Conservation (phyloP, 2,888 invertebrate genomes). For the Lasioglossum zephyrum region DNA sequence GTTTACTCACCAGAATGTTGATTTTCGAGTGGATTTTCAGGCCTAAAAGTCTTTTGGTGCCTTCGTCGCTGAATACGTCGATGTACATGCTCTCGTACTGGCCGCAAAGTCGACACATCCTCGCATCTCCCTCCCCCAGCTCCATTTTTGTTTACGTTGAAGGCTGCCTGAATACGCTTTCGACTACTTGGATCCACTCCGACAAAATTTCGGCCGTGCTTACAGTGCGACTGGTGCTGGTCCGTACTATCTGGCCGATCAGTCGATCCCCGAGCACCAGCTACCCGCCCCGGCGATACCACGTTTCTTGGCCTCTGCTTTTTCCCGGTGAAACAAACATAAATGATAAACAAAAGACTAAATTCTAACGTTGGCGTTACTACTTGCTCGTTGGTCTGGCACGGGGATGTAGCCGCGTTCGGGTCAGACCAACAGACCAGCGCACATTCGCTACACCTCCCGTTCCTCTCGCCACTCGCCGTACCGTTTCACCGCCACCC, state of each 20-base stretch:
- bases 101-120: constrained; percentile 82
- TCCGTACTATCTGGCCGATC: constrained; percentile 28
- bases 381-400: constrained; percentile 62
- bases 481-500: background rate
- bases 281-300: constrained; percentile 14
- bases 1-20: constrained; percentile 81
- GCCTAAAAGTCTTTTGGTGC: constrained; percentile 78
- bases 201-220: constrained; percentile 32
- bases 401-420: constrained; percentile 67
- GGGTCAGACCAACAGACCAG: constrained; percentile 62
- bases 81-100: constrained; percentile 80
- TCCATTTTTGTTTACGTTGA: constrained; percentile 80
- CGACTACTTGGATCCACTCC: constrained; percentile 67
- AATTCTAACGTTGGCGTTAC: constrained; percentile 62
- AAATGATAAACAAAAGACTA: constrained; percentile 68
- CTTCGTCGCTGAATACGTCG: constrained; percentile 82
- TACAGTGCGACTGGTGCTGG: constrained; percentile 25
- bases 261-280: constrained; percentile 30
- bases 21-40: constrained; percentile 80
- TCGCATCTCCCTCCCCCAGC: constrained; percentile 77
- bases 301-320: constrained; percentile 1
- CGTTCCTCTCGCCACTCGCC: background rate
- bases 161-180: constrained; percentile 76
- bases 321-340: constrained; percentile 40
- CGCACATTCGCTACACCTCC: constrained; percentile 33